These are phyloP conservation scores for Poicephalus gulielmi DNA, from an alignment of 2,113 vertebrate genomes.

Conservation along the genomic window DNA sequence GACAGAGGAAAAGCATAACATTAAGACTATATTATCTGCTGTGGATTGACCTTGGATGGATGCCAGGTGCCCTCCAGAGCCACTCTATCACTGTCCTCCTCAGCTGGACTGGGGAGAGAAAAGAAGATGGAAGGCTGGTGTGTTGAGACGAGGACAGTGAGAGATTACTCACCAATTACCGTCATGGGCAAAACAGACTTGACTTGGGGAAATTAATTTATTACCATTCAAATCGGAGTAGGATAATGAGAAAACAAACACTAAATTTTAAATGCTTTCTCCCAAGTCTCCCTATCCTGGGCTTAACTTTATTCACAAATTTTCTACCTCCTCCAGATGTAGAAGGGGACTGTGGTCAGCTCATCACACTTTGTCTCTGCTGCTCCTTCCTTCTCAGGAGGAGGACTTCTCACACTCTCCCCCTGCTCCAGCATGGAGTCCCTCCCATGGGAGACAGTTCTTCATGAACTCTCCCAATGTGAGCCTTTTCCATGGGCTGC, in stretches of 20 bases:
- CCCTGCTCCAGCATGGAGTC: rapidly evolving
- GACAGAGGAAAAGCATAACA: neutral
- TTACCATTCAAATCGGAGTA: neutral
- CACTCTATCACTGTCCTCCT: neutral
- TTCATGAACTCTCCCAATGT: neutral
- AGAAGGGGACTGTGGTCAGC: neutral
- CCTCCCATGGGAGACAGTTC: too few species aligned
- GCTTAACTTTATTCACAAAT: neutral
- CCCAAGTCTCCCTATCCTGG: rapidly evolving
- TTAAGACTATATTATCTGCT: neutral
- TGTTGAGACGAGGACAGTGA: neutral
- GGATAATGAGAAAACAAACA: neutral
- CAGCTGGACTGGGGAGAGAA: neutral
- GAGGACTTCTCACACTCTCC: neutral
- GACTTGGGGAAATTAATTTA: neutral
- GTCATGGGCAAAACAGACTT: rapidly evolving
- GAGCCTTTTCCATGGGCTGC: neutral
- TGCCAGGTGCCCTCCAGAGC: neutral
- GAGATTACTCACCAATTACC: neutral
- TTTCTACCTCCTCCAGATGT: neutral
- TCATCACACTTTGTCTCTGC: neutral
- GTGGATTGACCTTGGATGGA: neutral
- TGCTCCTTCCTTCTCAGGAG: neutral
- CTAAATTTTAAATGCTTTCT: neutral
- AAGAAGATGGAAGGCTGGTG: neutral